Base-by-base conservation (phyloP, 2,888 invertebrate species). In the Chloroclysta siterata region DNA sequence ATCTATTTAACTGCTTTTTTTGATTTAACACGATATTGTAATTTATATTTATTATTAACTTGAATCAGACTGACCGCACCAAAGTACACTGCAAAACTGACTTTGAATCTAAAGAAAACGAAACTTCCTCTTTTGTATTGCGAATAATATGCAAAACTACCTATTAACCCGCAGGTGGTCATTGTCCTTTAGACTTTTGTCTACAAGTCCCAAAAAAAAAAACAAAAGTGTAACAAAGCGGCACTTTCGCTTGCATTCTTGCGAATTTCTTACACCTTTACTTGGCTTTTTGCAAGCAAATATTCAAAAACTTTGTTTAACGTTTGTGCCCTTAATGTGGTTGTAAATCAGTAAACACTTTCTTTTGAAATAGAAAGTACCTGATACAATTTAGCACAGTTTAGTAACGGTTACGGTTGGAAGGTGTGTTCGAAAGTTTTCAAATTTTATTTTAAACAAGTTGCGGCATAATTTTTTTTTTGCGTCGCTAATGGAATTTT, bases 61-160 rank as follows among this genome's bases (percentile, higher is more conserved):
- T 46, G 33, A 42, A 42, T 46, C 54, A 56, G 41, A 48, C 80
- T 79, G 70, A 72, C 74, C 76, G 72, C 74, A 70, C 65, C 80
- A 75, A 80, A 79, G 73, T 72, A 74, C 76, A 73, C 72, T 63
- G 72, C 72, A 76, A 73, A 73, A 90, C 89, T 88, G 82, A 81
- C 72, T 68, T 71, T 70, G 75, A 68, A 82, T 80, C 60, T 53
- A 61, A 74, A 79, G 87, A 85, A 88, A 90, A 75, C 79, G 87
- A 88, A 89, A 84, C 79, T 65, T 69, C 75, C 72, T 5, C 80
- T 78, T 75, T 78, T 72, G 70, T 79, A 46, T 81, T 81, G 87
- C 88, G 82, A 90, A 91, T 89, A 88, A 87, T 89, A 90, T 91
- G 87, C 87, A 89, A 90, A 90, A 70, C 65, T 87, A 75, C 71